Evolutionary conservation across 2,113 vertebrate genomes (phyloP), one percentile per base, ranked within the genome.

Genomic region (Amazona guildingii): DNA sequence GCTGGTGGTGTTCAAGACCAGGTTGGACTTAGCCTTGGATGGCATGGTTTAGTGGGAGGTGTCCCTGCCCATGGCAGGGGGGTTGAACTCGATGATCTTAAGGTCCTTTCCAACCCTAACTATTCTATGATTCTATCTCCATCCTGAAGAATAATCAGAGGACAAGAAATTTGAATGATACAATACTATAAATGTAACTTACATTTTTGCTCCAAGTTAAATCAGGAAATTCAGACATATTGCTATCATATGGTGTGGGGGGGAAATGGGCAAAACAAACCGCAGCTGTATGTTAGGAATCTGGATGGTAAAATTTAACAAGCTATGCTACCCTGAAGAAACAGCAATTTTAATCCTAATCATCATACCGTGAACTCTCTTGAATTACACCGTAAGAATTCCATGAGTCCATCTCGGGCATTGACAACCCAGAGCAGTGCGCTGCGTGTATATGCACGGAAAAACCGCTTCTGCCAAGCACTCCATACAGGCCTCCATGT

Each of bases 391-490:
- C 4, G 33, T 9, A 67, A 70, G 14, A 59, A n/a, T 11, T 28
- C 48, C 29, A 8, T 7, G 9, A 41, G 23, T 17, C 3, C n/a
- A 57, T 17, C 51, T 67, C 67, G 14, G 54, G 5, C 46, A 55
- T 16, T 2, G 9, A 82, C 25, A 51, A 35, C 23, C 20, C 43
- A 55, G 54, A 23, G 13, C 0, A 28, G 15, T 0, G 23, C 17
- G 35, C 52, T 61, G n/a, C 11, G 0, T 1, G 13, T 9, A 14
- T 4, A 20, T 0, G 5, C 5, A 6, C 1, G 21, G 63, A 11
- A 52, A 67, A 46, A 31, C 14, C 4, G 29, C 25, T 51, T 21
- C 48, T 17, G 48, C 52, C 9, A 2, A 14, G 46, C n/a, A 35
- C 48, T 15, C 54, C 67, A 1, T 1, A 2, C 8, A 46, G 54